phyloP scores from a whole-genome alignment of 2,113 vertebrate genomes.

The Periophthalmodon schlosseri region DNA sequence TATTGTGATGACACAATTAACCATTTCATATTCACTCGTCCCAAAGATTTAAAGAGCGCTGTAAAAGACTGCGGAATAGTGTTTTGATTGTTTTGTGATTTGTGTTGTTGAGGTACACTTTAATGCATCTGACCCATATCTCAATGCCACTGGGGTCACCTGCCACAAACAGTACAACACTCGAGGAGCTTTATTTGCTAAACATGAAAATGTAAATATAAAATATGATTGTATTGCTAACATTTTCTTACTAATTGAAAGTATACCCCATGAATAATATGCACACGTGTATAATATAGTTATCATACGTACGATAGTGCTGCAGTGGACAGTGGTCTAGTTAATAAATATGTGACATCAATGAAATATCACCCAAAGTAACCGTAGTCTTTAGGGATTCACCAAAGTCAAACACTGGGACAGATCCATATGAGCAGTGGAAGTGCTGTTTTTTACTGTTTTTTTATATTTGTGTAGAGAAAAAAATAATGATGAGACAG shows the following conservation, averaged over 20 bases:
- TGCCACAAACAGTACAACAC: too few relatives aligned
- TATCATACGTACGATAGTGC: too few relatives aligned
- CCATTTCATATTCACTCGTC: neutral
- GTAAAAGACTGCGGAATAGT: too few relatives aligned
- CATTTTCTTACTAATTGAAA: neutral
- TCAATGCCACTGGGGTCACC: too few relatives aligned
- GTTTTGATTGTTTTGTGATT: too few relatives aligned
- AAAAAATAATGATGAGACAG: constrained; percentile 38
- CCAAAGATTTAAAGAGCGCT: neutral
- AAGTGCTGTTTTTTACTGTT: constrained; percentile 9
- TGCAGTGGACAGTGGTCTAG: constrained; percentile 32
- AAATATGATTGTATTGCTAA: too few relatives aligned
- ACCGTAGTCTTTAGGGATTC: constrained; percentile 45
- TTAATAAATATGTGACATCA: constrained; percentile 35
- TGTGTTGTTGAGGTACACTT: too few relatives aligned
- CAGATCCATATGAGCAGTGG: constrained; percentile 23
- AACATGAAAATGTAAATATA: neutral
- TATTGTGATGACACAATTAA: neutral
- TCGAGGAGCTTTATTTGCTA: neutral
- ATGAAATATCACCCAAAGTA: constrained; percentile 43
- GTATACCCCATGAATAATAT: too few relatives aligned
- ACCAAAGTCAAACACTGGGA: constrained; percentile 46
- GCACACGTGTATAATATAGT: neutral
- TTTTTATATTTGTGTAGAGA: constrained; percentile 10
- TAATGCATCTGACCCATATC: too few relatives aligned